Conservation (phyloP, 1,140 invertebrate genomes). For the Pseudomyrmex dendroicus region DNA sequence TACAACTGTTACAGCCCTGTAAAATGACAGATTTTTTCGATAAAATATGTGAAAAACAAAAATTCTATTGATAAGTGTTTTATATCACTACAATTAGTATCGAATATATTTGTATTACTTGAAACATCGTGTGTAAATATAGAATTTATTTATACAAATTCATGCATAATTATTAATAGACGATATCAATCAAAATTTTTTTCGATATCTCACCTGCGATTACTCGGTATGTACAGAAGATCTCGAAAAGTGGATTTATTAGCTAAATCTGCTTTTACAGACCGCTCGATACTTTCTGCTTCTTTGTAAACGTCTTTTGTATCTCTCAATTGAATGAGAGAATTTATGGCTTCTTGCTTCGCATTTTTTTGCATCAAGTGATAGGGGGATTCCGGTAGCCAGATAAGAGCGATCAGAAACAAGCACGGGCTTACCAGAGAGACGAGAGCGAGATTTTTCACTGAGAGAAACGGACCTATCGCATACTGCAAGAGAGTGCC, state of each 20-base stretch:
- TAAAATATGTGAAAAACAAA: too few relatives aligned
- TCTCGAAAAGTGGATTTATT: slow-evolving; percentile 86
- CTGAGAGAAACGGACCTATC: slow-evolving; percentile 87
- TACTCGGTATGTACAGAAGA: slow-evolving; percentile 85
- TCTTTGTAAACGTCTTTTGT: slow-evolving; percentile 86
- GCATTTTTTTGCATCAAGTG: slow-evolving; percentile 86
- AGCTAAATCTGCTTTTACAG: slow-evolving; percentile 86
- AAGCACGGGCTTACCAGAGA: slow-evolving; percentile 85
- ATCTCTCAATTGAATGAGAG: slow-evolving; percentile 87
- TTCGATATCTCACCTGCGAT: slow-evolving; percentile 81
- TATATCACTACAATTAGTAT: background rate
- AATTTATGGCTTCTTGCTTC: slow-evolving; percentile 86
- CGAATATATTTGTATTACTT: too few relatives aligned
- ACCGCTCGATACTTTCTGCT: slow-evolving; percentile 87
- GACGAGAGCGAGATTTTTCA: slow-evolving; percentile 85
- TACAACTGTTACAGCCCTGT: slow-evolving; percentile 86
- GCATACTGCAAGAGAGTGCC: slow-evolving; percentile 89
- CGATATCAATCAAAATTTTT: background rate
- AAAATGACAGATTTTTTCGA: background rate
- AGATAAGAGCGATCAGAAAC: slow-evolving; percentile 86
- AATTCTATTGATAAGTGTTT: background rate
- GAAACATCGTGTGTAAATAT: too few relatives aligned
- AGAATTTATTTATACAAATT: too few relatives aligned
- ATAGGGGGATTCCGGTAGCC: slow-evolving; percentile 91
- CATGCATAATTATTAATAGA: background rate